Evolutionary conservation across 1,140 invertebrate species (phyloP).

Genomic region (Periplaneta americana): DNA sequence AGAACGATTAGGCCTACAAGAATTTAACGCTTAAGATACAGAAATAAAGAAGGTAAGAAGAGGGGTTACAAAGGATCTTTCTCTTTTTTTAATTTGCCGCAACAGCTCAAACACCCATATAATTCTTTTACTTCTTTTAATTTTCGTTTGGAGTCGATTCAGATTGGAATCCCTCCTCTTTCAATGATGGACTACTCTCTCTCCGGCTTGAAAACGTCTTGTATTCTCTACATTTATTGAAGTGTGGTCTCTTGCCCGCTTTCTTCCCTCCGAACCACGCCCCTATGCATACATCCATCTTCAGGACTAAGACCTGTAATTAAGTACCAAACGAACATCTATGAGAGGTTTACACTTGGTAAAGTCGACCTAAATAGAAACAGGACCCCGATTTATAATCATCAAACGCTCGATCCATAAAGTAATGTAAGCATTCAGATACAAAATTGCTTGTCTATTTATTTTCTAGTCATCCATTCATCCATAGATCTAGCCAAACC

Average conservation of each 20-base stretch:
- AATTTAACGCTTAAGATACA: too few relatives aligned
- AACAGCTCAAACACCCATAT: too few relatives aligned
- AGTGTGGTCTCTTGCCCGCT: neutral
- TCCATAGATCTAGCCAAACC: too few relatives aligned
- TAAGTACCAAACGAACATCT: neutral
- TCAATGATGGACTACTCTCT: neutral
- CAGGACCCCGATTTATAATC: neutral
- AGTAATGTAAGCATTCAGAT: too few relatives aligned
- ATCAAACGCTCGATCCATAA: neutral
- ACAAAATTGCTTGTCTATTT: too few relatives aligned
- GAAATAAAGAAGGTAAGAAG: too few relatives aligned
- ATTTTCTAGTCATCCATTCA: too few relatives aligned
- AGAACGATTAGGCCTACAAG: too few relatives aligned
- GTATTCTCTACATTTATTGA: neutral
- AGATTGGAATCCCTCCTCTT: neutral
- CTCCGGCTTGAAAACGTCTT: neutral
- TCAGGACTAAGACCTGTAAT: neutral
- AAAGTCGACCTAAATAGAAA: neutral
- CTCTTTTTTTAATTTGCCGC: too few relatives aligned
- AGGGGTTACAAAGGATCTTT: too few relatives aligned
- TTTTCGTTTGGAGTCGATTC: neutral
- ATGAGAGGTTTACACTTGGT: neutral
- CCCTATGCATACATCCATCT: neutral
- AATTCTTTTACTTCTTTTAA: too few relatives aligned
- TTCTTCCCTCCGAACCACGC: neutral